Conservation (phyloP, 2,888 invertebrate genomes). For the Hyppa rectilinea region DNA sequence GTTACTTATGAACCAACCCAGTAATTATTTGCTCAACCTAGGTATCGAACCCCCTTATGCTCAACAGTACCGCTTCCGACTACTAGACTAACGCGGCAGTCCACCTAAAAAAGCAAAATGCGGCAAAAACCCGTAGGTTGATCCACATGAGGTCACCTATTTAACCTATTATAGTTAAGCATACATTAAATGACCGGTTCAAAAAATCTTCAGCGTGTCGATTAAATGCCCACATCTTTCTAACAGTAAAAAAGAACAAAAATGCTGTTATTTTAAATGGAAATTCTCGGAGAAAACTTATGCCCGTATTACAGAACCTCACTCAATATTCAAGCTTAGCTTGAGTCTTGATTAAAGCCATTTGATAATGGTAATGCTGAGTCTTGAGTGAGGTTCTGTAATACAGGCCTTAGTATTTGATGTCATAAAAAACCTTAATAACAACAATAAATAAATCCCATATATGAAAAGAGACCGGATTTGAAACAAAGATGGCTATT, state of each 20-base stretch:
- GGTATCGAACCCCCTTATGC: too few relatives aligned
- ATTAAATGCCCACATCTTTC: slow-evolving; percentile 35
- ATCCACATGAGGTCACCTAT: slow-evolving; percentile 36
- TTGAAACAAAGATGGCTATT: slow-evolving; percentile 19
- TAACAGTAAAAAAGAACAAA: slow-evolving; percentile 38
- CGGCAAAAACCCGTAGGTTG: slow-evolving; percentile 28
- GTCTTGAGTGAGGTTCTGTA: too few relatives aligned
- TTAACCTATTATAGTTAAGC: slow-evolving; percentile 45
- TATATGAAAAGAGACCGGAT: background rate
- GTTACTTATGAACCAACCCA: too few relatives aligned
- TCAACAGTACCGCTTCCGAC: too few relatives aligned
- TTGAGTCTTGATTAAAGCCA: too few relatives aligned
- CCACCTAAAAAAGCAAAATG: too few relatives aligned
- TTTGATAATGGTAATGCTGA: too few relatives aligned
- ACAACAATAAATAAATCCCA: slow-evolving; percentile 4
- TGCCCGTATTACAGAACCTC: too few relatives aligned
- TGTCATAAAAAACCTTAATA: background rate
- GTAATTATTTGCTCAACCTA: too few relatives aligned
- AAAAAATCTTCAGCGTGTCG: slow-evolving; percentile 17
- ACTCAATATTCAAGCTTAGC: too few relatives aligned
- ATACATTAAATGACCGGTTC: slow-evolving; percentile 43
- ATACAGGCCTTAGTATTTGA: too few relatives aligned
- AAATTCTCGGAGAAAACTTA: slow-evolving; percentile 20
- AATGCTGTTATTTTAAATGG: background rate
- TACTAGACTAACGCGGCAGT: too few relatives aligned